Evolutionary conservation across 1,140 invertebrate species (phyloP), one percentile per base, ranked within the genome.

Genomic region (Battus philenor): DNA sequence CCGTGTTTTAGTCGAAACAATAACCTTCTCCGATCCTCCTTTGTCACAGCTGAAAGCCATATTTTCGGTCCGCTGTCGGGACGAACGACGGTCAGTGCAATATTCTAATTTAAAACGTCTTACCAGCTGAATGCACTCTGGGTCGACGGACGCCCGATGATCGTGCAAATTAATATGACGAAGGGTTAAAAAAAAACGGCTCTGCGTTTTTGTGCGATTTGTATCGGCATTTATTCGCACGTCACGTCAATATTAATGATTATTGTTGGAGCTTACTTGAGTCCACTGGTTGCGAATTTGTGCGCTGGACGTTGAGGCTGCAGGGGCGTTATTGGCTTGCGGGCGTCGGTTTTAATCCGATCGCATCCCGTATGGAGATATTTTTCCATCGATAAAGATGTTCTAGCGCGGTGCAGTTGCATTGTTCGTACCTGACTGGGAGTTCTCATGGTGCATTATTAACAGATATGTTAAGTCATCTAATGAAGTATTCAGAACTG

Each of bases 71-170:
- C 34, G 34, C 47, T 32, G 47, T 36, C 57, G 68, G 69, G 67
- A 71, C 71, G 44, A 64, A 58, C 61, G 57, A 47, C 65, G 62
- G 61, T 74, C 75, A 68, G 50, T 68, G 57, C 59, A 66, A 75
- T 75, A 77, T 72, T 75, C 68, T 78, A 70, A 83, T 80, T 83
- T 79, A 68, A 69, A 77, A 72, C 60, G 55, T 60, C 50, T 69
- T 73, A 75, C 61, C 59, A 44, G 54, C 56, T 61, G 59, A 63
- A 63, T 59, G 60, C 59, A 33, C 8, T 5, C 29, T 60, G 60
- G 77, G 77, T 78, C 72, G 63, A 61, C 44, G 72, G 44, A 59
- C 72, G 55, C 20, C 46, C 36, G 53, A 62, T 59, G 68, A 70
- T 63, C 61, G 53, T 47, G 58, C 67, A 63, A 62, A 70, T 59